phyloP scores from a whole-genome alignment of 30 jellyfish, hydroid and myxozoan species.

The Euphysa ruthae region DNA sequence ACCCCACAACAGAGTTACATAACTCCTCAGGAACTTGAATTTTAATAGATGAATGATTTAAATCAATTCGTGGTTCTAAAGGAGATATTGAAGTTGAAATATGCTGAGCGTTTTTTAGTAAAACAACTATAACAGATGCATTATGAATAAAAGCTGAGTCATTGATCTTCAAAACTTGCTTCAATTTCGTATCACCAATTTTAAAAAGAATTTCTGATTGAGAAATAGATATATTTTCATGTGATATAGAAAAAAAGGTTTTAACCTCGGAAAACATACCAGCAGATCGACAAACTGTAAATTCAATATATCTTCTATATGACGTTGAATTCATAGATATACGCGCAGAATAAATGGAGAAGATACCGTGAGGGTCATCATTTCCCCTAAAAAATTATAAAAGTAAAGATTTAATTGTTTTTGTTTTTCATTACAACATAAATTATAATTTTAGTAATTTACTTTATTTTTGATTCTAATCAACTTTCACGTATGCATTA shows the following conservation, averaged over 20 bases:
- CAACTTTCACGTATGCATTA: too few relatives aligned
- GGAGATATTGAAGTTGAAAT: not conserved
- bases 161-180: not conserved
- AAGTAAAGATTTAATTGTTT: not conserved
- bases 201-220: not conserved
- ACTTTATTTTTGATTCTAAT: too few relatives aligned
- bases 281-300: constrained; percentile 37
- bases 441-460: too few relatives aligned
- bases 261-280: constrained; percentile 51
- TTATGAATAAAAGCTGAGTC: not conserved
- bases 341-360: constrained; percentile 21
- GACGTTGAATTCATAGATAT: constrained; percentile 25
- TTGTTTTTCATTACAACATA: not conserved
- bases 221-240: not conserved
- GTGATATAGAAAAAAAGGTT: constrained; percentile 5
- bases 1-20: constrained; percentile 8
- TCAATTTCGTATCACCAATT: not conserved
- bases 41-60: not conserved
- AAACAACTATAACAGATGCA: not conserved
- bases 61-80: not conserved
- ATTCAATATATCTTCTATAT: constrained; percentile 24
- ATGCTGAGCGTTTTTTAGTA: not conserved
- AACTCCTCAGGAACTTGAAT: not conserved
- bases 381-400: constrained; percentile 54
- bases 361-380: constrained; percentile 81